Conservation (phyloP, 1,140 invertebrate genomes). For the Drosophila yakuba region DNA sequence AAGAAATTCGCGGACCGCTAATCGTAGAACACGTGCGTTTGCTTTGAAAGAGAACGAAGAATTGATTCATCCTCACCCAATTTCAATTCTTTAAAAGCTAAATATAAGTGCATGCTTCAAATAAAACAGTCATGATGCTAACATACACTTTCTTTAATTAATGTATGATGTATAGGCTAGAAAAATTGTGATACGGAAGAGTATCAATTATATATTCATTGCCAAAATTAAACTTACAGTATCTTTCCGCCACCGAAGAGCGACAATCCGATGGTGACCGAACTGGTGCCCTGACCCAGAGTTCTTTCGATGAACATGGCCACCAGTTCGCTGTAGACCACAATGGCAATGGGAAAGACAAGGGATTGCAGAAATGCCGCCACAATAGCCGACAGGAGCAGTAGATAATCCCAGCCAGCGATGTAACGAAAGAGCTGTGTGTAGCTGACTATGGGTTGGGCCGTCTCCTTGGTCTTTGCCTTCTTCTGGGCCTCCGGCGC, state of each 20-base stretch:
- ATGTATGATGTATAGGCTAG: not conserved
- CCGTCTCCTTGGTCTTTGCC: conserved; percentile 42
- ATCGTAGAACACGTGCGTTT: not conserved
- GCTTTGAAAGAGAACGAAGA: not conserved
- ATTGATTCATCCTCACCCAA: conserved; percentile 5
- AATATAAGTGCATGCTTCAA: conserved; percentile 9
- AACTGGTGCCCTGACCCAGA: conserved; percentile 76
- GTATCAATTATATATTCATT: no score
- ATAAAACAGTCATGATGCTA: not conserved
- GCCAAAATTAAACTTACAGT: conserved; percentile 80
- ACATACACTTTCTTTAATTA: no score
- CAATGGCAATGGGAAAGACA: conserved; percentile 88
- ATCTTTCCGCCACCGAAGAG: conserved; percentile 85
- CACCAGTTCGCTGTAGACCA: conserved; percentile 89
- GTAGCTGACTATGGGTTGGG: conserved; percentile 54
- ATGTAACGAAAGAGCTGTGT: conserved; percentile 86
- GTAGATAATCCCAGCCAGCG: conserved; percentile 47
- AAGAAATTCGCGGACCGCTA: not conserved
- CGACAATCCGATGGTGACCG: conserved; percentile 80
- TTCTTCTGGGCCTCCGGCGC: conserved; percentile 6
- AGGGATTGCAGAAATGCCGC: conserved; percentile 86
- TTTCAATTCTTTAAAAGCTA: not conserved
- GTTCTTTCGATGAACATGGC: conserved; percentile 87
- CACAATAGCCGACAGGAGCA: conserved; percentile 86
- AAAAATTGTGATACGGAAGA: no score